These are phyloP conservation scores for Henicopernis longicauda DNA, from an alignment of 2,113 vertebrate genomes.

Conservation along the genomic window DNA sequence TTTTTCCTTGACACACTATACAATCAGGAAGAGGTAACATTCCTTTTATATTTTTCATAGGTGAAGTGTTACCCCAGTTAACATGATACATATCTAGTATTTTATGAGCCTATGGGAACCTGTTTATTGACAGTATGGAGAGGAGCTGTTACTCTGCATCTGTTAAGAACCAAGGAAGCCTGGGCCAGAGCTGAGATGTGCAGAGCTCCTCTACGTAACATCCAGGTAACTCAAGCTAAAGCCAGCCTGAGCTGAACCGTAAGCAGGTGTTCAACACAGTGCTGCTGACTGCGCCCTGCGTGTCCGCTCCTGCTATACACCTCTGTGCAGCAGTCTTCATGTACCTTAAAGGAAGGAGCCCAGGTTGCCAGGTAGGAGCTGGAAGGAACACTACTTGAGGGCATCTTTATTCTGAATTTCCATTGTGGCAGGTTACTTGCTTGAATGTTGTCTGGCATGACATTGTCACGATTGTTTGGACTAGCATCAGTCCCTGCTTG, in stretches of 20 bases:
- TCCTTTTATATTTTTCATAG: neutral
- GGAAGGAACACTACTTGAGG: neutral
- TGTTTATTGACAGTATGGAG: neutral
- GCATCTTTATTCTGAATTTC: neutral
- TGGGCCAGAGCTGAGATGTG: neutral
- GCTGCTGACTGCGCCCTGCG: rapidly evolving
- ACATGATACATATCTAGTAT: neutral
- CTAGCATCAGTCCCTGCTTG: neutral
- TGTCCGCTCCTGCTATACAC: neutral
- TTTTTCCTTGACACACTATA: neutral
- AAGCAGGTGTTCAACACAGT: neutral
- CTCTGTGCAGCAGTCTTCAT: neutral
- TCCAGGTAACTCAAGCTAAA: neutral
- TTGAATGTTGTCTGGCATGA: neutral
- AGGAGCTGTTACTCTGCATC: neutral
- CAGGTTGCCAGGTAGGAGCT: too few relatives aligned
- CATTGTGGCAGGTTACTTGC: neutral
- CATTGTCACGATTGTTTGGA: neutral
- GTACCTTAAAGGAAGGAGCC: neutral
- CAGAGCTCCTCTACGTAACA: neutral
- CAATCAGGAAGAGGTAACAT: neutral
- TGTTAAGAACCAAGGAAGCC: neutral
- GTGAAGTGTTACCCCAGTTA: neutral
- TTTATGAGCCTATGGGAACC: neutral
- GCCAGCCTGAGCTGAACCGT: neutral